Percentiles rank a stretch among this genome's conserved stretches.
Evolutionary conservation across 2,797 vertebrate species (phyloP).

Genomic region (Schizopygopsis malacanthus): DNA sequence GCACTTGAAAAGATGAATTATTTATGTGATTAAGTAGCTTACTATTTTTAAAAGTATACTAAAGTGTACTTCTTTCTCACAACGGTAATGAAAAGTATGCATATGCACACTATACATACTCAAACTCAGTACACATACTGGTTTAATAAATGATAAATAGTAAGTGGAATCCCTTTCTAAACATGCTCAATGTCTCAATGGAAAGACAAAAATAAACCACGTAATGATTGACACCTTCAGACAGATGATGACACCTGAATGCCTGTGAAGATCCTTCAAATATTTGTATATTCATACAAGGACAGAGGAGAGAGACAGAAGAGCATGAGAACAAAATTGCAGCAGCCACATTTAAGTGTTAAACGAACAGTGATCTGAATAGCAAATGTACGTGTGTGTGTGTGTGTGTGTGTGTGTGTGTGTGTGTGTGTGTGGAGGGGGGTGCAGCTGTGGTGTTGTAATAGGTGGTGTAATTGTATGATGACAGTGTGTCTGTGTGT

Average conservation of each 20-base stretch:
- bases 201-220: background rate
- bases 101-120: background rate
- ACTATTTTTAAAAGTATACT: background rate
- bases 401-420: background rate
- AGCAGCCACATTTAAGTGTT: constrained; percentile 49
- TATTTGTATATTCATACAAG: constrained; percentile 82
- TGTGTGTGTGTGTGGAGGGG: no score
- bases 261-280: constrained; percentile 73
- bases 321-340: constrained; percentile 19
- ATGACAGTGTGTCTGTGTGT: constrained; percentile 83
- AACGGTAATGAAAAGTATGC: background rate
- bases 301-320: constrained; percentile 50
- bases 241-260: constrained; percentile 52
- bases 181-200: background rate
- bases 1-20: background rate
- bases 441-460: constrained; percentile 76
- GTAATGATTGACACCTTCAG: constrained; percentile 47
- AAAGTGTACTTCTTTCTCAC: background rate
- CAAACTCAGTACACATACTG: background rate
- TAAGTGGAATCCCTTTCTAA: background rate
- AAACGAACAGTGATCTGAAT: constrained; percentile 55
- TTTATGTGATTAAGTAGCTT: background rate
- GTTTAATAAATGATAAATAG: background rate
- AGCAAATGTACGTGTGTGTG: constrained; percentile 19
- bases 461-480: constrained; percentile 83